These are phyloP conservation scores for Drosophila robusta DNA, from an alignment of 2,888 invertebrate genomes.

Conservation along the genomic window DNA sequence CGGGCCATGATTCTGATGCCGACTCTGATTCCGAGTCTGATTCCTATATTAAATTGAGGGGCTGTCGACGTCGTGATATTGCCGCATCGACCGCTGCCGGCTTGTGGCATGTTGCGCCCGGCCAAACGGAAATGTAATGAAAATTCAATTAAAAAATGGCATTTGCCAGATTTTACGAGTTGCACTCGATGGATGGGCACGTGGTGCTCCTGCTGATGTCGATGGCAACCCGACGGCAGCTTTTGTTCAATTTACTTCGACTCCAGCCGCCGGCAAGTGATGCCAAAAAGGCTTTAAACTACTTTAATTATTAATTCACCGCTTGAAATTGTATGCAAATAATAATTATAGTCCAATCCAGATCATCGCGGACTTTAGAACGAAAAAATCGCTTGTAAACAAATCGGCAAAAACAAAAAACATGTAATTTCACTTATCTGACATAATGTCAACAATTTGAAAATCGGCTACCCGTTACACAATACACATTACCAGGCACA, in stretches of 20 bases:
- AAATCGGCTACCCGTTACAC: conserved; percentile 55
- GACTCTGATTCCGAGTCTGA: conserved; percentile 43
- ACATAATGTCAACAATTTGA: conserved; percentile 73
- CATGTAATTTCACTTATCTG: conserved; percentile 80
- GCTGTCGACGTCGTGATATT: conserved; percentile 12
- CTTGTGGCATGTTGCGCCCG: conserved; percentile 52
- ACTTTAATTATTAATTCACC: conserved; percentile 30
- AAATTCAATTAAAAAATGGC: conserved; percentile 78
- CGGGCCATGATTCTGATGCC: conserved; percentile 17
- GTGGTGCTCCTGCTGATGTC: conserved; percentile 1
- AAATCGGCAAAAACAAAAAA: conserved; percentile 67
- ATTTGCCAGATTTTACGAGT: conserved; percentile 72
- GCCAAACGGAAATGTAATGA: conserved; percentile 76
- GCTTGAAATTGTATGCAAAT: conserved; percentile 16
- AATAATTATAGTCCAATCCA: conserved; percentile 10
- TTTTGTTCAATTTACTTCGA: conserved; percentile 7
- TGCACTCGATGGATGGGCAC: conserved; percentile 32
- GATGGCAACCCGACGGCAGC: conserved; percentile 1
- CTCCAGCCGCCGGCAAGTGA: background rate
- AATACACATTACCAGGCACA: conserved; percentile 43
- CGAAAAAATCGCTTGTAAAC: conserved; percentile 41
- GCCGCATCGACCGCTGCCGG: conserved; percentile 19
- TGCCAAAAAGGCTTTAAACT: conserved; percentile 23
- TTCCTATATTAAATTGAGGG: conserved; percentile 61
- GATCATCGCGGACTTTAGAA: background rate